A percentile compares a stretch with the other conserved stretches of the same genome.
phyloP scores from a whole-genome alignment of 1,140 invertebrate genomes.

The Argopecten irradians region DNA sequence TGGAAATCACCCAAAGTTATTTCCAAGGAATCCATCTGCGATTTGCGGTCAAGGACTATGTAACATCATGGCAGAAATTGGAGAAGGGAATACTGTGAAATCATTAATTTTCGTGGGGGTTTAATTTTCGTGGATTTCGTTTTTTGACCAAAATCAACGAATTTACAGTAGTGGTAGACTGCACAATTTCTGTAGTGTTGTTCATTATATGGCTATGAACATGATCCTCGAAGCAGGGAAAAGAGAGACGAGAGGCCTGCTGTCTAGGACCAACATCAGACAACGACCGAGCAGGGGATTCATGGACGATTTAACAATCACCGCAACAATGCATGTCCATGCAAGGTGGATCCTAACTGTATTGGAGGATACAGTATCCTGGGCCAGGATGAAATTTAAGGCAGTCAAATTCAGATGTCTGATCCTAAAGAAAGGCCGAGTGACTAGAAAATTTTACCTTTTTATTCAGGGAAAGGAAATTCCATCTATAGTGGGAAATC shows the following conservation, averaged over 20 bases:
- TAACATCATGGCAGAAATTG: constrained; percentile 24
- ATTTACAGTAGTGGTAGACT: too few relatives aligned
- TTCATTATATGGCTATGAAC: constrained; percentile 37
- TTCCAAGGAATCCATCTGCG: background rate
- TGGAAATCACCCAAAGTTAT: constrained; percentile 18
- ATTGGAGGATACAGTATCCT: constrained; percentile 35
- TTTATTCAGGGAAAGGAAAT: too few relatives aligned
- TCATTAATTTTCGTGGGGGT: too few relatives aligned
- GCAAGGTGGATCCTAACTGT: constrained; percentile 36
- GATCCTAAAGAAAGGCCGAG: constrained; percentile 41
- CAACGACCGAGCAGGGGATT: constrained; percentile 36
- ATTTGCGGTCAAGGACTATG: background rate
- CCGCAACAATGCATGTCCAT: constrained; percentile 32
- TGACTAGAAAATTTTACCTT: too few relatives aligned
- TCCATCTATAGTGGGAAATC: too few relatives aligned
- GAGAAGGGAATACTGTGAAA: constrained; percentile 40
- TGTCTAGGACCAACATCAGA: constrained; percentile 11
- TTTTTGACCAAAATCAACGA: too few relatives aligned
- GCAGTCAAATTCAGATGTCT: constrained; percentile 36
- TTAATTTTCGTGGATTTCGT: too few relatives aligned
- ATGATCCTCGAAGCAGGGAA: constrained; percentile 27
- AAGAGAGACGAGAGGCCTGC: constrained; percentile 32
- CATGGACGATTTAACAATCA: too few relatives aligned
- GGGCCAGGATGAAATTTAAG: constrained; percentile 43
- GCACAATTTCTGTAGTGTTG: constrained; percentile 34